Evolutionary conservation across 2,888 invertebrate genomes (phyloP), one percentile per base, ranked within the genome.

Genomic region (Diplolepis rosae): DNA sequence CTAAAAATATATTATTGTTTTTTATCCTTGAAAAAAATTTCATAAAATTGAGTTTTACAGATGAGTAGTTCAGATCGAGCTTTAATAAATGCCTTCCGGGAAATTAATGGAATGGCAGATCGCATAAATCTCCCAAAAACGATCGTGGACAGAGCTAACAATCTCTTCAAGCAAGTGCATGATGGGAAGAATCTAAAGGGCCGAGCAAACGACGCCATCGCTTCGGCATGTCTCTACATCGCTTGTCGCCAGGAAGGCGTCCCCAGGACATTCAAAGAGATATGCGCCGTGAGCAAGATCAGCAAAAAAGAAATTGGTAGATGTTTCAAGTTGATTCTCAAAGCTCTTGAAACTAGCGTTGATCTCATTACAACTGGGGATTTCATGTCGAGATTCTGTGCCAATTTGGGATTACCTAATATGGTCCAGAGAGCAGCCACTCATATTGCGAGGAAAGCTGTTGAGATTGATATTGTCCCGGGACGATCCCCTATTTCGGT

Each of bases 231-330:
- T 89, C 91, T 99, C 30, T 99, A 99, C 89, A 99, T 99, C 76
- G 99, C 99, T 0, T 99, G 99, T 85, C 92, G 99, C 1, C 98
- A 99, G 85, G 99, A 99, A 89, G 98, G 98, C 4, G 99, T 99
- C 0, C 99, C 99, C 0, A 93, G 99, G 79, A 99, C 99, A 11
- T 99, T 99, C 89, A 99, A 98, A 90, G 99, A 99, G 92, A 99
- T 99, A 74, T 99, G 99, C 89, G 99, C 99, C 0, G 98, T 99
- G 66, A 98, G 98, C 86, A 98, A 97, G 91, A 97, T 99, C 71
- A 98, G 98, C 84, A 99, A 99, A 90, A 98, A 99, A 84, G 99
- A 99, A 90, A 99, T 99, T 72, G 99, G 99, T 0, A 91, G 98
- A 78, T 99, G 99, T 88, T 99, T 99, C 89, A 99, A 99, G 86